phyloP scores from a whole-genome alignment of 2,797 vertebrate genomes.

The Bradypodion pumilum region DNA sequence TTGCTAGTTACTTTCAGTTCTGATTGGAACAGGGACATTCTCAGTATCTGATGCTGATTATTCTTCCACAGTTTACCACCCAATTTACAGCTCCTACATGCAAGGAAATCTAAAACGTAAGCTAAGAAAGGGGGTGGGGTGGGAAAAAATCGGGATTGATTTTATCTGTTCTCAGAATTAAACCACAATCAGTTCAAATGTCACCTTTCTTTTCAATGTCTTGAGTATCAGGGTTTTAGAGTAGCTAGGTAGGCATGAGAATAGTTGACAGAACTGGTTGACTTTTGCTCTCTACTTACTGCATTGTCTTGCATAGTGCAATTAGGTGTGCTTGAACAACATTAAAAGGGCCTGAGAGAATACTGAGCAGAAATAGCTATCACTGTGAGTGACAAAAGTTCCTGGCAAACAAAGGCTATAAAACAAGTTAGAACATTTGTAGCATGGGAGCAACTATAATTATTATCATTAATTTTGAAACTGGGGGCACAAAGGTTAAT shows the following conservation, averaged over 20 bases:
- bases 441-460: slow-evolving; percentile 41
- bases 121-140: neutral
- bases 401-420: slow-evolving; percentile 24
- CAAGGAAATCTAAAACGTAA: neutral
- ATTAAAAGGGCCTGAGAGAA: slow-evolving; percentile 8
- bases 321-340: neutral
- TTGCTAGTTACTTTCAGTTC: neutral
- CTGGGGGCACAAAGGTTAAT: slow-evolving; percentile 49
- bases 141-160: slow-evolving; percentile 8
- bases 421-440: slow-evolving; percentile 18
- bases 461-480: slow-evolving; percentile 56
- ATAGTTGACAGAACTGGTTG: neutral
- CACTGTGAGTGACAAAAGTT: slow-evolving; percentile 2
- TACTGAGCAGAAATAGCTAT: slow-evolving; percentile 3
- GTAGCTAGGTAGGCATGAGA: neutral
- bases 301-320: neutral
- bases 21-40: neutral
- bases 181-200: slow-evolving; percentile 7
- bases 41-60: slow-evolving; percentile 36
- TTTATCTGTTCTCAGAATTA: slow-evolving; percentile 31
- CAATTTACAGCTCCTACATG: slow-evolving; percentile 29
- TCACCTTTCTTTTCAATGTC: slow-evolving; percentile 20
- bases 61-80: slow-evolving; percentile 1
- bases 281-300: neutral
- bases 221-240: neutral